Evolutionary conservation across 2,888 invertebrate species (phyloP).

Genomic region (Orgyia antiqua): DNA sequence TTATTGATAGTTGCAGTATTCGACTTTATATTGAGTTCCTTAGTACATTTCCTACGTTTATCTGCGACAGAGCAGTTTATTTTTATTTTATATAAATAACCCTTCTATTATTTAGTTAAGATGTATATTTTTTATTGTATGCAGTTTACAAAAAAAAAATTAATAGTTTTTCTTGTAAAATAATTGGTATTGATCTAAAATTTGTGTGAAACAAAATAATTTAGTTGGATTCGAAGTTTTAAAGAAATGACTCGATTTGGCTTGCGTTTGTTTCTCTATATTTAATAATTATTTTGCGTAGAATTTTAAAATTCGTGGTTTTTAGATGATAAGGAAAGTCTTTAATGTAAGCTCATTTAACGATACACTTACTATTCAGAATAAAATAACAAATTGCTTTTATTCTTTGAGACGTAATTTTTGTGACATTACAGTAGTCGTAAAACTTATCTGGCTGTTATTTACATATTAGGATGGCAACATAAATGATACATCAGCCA

Average conservation of each 20-base stretch:
- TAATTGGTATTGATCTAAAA: no score
- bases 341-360: not conserved
- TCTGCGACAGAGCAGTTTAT: slow-evolving; percentile 29
- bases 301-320: slow-evolving; percentile 7
- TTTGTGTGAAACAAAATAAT: no score
- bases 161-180: no score
- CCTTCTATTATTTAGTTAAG: slow-evolving; percentile 30
- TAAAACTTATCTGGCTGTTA: no score
- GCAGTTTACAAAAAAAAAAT: no score
- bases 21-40: slow-evolving; percentile 55
- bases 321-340: slow-evolving; percentile 15
- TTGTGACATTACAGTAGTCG: no score
- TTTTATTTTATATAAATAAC: slow-evolving; percentile 23
- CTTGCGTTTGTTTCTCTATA: slow-evolving; percentile 5
- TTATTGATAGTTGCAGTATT: slow-evolving; percentile 49
- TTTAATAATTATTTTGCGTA: slow-evolving; percentile 6
- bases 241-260: slow-evolving; percentile 5
- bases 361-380: no score
- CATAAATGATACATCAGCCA: no score
- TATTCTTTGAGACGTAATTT: no score
- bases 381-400: no score
- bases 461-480: no score
- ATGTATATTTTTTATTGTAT: slow-evolving; percentile 33
- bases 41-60: slow-evolving; percentile 20
- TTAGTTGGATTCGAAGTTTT: no score